Percentiles rank a stretch among this genome's conserved stretches.
Evolutionary conservation across 2,797 vertebrate genomes (phyloP).

Genomic region (Aeoliscus strigatus): DNA sequence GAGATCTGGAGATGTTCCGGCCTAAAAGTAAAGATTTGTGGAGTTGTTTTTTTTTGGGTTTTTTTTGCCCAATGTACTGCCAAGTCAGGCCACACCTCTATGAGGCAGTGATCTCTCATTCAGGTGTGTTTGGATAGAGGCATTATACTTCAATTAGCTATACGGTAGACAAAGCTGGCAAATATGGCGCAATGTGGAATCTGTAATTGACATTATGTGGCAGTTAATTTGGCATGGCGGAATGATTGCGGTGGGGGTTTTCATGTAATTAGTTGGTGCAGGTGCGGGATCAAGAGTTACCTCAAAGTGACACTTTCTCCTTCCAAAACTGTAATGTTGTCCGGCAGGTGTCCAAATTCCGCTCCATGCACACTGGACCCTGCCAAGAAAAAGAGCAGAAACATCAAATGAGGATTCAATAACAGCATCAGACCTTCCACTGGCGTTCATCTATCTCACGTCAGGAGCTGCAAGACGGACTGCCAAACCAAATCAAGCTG

Average conservation of each 20-base stretch:
- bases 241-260: conserved; percentile 30
- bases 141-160: conserved; percentile 32
- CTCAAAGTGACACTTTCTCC: conserved; percentile 87
- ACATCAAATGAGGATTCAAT: conserved; percentile 45
- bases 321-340: conserved; percentile 90
- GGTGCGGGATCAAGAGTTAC: conserved; percentile 68
- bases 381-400: conserved; percentile 63
- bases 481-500: conserved; percentile 26
- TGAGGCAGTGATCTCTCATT: no score
- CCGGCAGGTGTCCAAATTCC: conserved; percentile 82
- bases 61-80: no score
- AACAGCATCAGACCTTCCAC: conserved; percentile 42
- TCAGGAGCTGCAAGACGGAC: conserved; percentile 22
- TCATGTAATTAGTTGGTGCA: conserved; percentile 58
- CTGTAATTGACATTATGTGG: conserved; percentile 46
- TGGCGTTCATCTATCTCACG: conserved; percentile 42
- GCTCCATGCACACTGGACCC: conserved; percentile 75
- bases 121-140: conserved; percentile 24
- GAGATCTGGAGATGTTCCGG: conserved; percentile 20
- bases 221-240: conserved; percentile 38
- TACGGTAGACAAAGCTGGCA: conserved; percentile 15
- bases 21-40: conserved; percentile 34
- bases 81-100: no score
- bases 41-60: conserved; percentile 14
- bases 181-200: conserved; percentile 27